These are phyloP conservation scores for Pleuronectes platessa DNA, from an alignment of 2,113 vertebrate species.

Conservation along the genomic window DNA sequence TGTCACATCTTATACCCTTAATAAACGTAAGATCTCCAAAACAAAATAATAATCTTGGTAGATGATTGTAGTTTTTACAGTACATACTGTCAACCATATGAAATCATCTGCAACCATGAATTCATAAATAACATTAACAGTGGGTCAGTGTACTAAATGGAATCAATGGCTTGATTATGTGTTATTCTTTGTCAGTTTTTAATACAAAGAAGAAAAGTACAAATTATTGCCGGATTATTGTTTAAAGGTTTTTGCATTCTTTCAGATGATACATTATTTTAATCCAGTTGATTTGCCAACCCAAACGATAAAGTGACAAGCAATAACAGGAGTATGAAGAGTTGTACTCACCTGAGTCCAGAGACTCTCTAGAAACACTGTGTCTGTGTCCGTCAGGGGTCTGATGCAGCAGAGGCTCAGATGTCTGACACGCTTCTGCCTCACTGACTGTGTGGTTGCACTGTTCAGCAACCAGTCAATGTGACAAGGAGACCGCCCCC, in stretches of 20 bases:
- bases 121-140: too few species aligned
- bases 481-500: not conserved
- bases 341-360: conserved; percentile 1
- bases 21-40: not conserved
- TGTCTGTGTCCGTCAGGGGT: not conserved
- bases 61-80: not conserved
- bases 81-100: not conserved
- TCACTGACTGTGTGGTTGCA: not conserved
- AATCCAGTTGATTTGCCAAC: not conserved
- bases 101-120: too few species aligned
- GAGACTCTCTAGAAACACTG: not conserved
- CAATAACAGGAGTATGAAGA: not conserved
- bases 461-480: conserved; percentile 9
- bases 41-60: not conserved
- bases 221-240: not conserved
- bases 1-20: too few species aligned
- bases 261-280: not conserved
- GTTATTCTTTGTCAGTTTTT: not conserved
- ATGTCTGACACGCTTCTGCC: conserved; percentile 12
- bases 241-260: too few species aligned
- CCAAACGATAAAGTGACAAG: not conserved
- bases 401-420: conserved; percentile 23
- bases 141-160: too few species aligned
- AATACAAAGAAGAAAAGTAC: not conserved
- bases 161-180: not conserved